Conservation (phyloP, 2,797 vertebrate genomes). For the Falco berigora region DNA sequence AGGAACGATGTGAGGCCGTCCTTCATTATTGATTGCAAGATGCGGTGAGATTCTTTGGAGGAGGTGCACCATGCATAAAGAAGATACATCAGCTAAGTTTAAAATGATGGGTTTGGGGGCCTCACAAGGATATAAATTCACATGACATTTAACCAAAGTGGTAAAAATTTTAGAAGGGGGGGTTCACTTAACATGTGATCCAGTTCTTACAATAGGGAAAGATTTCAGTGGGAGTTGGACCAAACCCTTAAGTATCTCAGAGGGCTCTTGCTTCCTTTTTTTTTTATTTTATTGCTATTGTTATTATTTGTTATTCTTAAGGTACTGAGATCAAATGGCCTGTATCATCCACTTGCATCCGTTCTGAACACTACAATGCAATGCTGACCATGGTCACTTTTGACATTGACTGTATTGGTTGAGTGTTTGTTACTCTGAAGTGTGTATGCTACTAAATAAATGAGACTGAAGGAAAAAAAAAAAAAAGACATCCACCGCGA, state of each 20-base stretch:
- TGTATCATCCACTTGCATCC: constrained; percentile 50
- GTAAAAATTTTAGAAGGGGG: not conserved
- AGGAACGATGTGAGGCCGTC: not conserved
- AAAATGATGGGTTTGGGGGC: not conserved
- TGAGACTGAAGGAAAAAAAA: constrained; percentile 36
- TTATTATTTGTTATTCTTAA: constrained; percentile 46
- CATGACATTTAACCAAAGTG: not conserved
- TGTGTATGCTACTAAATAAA: constrained; percentile 68
- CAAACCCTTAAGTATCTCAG: constrained; percentile 11
- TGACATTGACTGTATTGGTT: constrained; percentile 62
- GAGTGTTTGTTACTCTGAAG: constrained; percentile 58
- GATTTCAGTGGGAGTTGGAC: constrained; percentile 19
- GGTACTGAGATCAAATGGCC: constrained; percentile 34
- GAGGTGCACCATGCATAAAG: constrained; percentile 4
- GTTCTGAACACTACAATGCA: constrained; percentile 69
- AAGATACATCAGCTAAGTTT: not conserved
- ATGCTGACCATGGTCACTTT: constrained; percentile 53
- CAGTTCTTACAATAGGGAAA: not conserved
- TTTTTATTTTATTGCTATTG: constrained; percentile 12
- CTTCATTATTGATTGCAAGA: not conserved
- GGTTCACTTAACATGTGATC: not conserved
- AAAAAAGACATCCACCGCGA: not conserved
- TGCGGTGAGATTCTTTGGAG: constrained; percentile 29
- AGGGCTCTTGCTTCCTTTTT: constrained; percentile 25
- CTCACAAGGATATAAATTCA: not conserved